phyloP scores from a whole-genome alignment of 2,113 vertebrate genomes.

The Pedetes capensis region DNA sequence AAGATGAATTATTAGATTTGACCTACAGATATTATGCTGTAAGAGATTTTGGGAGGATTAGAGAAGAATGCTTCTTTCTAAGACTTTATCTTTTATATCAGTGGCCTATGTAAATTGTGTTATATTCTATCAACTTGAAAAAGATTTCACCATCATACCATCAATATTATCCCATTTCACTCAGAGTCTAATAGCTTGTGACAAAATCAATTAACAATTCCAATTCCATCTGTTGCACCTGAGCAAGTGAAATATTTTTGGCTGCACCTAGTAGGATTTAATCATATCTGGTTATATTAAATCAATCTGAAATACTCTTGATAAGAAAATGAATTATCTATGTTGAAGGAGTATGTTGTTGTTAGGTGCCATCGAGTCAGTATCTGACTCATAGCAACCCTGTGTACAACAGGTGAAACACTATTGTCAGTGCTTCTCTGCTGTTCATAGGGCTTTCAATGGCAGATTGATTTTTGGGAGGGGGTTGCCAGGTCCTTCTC shows the following conservation, averaged over 20 bases:
- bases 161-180: background rate
- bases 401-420: too few relatives aligned
- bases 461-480: too few relatives aligned
- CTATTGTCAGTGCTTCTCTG: too few relatives aligned
- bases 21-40: background rate
- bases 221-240: background rate
- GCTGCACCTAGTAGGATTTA: background rate
- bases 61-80: background rate
- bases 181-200: background rate
- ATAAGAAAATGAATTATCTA: slow-evolving; percentile 19
- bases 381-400: too few relatives aligned
- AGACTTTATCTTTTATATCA: background rate
- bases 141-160: background rate
- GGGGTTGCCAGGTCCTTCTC: too few relatives aligned
- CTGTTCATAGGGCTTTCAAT: too few relatives aligned
- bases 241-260: background rate
- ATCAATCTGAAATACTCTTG: background rate
- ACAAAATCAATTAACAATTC: background rate
- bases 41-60: background rate
- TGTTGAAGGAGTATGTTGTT: background rate
- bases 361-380: too few relatives aligned
- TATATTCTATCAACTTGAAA: background rate
- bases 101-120: background rate
- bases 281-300: background rate
- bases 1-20: background rate